Base-by-base conservation (phyloP, 2,888 invertebrate genomes). In the Acronicta leporina region DNA sequence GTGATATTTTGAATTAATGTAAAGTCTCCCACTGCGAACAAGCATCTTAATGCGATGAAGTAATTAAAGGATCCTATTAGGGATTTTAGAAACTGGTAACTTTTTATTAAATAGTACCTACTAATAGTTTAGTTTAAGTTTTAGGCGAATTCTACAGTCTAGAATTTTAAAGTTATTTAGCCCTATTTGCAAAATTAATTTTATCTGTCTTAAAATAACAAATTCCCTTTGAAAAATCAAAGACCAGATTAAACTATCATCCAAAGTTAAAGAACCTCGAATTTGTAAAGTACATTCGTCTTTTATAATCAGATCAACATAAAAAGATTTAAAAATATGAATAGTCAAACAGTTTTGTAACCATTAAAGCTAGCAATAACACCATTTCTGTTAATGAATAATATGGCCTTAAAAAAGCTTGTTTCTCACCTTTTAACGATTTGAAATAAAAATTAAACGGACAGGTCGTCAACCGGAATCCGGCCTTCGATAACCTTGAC, bases 401-500 rank as follows among this genome's bases (percentile, higher is more conserved):
- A n/a, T n/a, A n/a, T 38, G 4, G 38, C 9, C 42, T 50, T 25
- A 50, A 16, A 49, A 66, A 14, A 76, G 63, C 63, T 72, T 75
- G 72, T 68, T 77, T 69, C 56, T 67, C 51, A 66, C 60, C 54
- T 58, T 48, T 52, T 63, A 74, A 77, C 49, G 40, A 49, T 33
- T 61, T 51, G 42, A 44, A 66, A 68, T 63, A 53, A 56, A 63
- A 60, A 69, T 58, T 43, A 63, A 52, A 55, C 30, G 30, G 33
- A 1, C 46, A 60, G 75, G 63, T 77, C 75, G 68, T 64, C 68
- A 74, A 72, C 68, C 75, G 68, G 63, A 58, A 51, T 64, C 48
- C 63, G 74, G 72, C 72, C 79, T 77, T 70, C 57, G 60, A 20
- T 11, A 67, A 51, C 77, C 77, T 79, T 77, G 74, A 68, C 44